Evolutionary conservation across 2,797 vertebrate genomes (phyloP), one percentile per base, ranked within the genome.

Genomic region (Siniperca undulata): DNA sequence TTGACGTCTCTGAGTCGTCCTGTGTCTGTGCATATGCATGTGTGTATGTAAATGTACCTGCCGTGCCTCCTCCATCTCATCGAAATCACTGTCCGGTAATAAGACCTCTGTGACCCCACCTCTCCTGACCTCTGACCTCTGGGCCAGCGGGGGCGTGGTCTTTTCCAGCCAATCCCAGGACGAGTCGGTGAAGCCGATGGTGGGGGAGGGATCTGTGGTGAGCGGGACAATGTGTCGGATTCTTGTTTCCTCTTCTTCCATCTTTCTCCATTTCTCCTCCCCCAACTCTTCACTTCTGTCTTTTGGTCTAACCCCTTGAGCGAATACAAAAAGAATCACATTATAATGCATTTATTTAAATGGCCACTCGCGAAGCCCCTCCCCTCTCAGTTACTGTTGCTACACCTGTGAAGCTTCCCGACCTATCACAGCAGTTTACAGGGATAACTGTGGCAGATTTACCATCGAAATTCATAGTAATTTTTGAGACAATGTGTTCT

Each of bases 11-110:
- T 52, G 17, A 17, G 48, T 50, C 5, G 9, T 22, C 52, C 61
- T 44, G 38, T 4, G n/a, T 22, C 20, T 16, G 2, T 30, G 11
- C 53, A 7, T 42, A 4, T 12, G 3, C 12, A 12, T 59, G 10
- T 36, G 5, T 38, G 17, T 66, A 8, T 77, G 12, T 61, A 7
- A 67, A 55, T 3, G 55, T 92, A 98, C 97, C 97, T 98, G 97
- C 59, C 93, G 91, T 0, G 94, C 93, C 69, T 96, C 95, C 91
- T 96, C 95, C 38, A 95, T 90, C 30, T 83, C 92, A 13, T 84
- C 77, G 2, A 93, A 90, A 48, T 92, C 93, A 6, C 90, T 70
- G 83, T 89, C 71, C 12, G 48, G 65, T 16, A 71, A 14, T 3
- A 88, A 24, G 70, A 94, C 89, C 36, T 95, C 93, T 5, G 94